Conservation (phyloP, 2,888 invertebrate genomes). For the Lasiommata megera region DNA sequence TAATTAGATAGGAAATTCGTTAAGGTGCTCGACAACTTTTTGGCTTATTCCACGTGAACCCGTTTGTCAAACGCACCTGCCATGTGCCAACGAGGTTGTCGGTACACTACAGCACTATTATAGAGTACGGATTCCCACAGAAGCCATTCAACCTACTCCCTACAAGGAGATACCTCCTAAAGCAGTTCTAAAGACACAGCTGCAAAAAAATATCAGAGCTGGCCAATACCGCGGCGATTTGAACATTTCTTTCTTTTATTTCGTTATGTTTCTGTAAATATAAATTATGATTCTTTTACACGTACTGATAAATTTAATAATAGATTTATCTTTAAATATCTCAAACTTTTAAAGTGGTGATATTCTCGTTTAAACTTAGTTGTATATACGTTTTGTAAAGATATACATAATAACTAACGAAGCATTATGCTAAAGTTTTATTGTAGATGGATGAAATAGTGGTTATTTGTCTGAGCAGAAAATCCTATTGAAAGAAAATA, state of each 20-base stretch:
- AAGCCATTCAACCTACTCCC: conserved; percentile 15
- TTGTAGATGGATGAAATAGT: too few species aligned
- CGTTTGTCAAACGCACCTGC: conserved; percentile 6
- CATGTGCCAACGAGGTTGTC: neutral
- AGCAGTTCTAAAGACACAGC: conserved; percentile 3
- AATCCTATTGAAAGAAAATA: too few species aligned
- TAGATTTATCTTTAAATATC: too few species aligned
- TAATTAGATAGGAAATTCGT: neutral
- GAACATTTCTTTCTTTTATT: conserved; percentile 11
- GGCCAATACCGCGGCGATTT: conserved; percentile 1
- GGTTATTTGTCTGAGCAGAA: too few species aligned
- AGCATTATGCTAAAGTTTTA: too few species aligned
- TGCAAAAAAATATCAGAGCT: conserved; percentile 22
- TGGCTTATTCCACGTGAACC: neutral
- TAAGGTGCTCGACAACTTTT: neutral
- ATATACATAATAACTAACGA: too few species aligned
- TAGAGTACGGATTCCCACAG: conserved; percentile 15
- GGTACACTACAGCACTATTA: neutral
- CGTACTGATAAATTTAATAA: neutral
- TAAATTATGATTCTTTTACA: conserved; percentile 15
- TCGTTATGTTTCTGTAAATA: conserved; percentile 15
- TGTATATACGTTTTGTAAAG: too few species aligned
- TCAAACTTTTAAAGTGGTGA: too few species aligned
- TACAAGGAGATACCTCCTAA: conserved; percentile 17
- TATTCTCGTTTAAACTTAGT: too few species aligned